Conservation (phyloP, 2,113 vertebrate genomes). For the Pogona vitticeps region DNA sequence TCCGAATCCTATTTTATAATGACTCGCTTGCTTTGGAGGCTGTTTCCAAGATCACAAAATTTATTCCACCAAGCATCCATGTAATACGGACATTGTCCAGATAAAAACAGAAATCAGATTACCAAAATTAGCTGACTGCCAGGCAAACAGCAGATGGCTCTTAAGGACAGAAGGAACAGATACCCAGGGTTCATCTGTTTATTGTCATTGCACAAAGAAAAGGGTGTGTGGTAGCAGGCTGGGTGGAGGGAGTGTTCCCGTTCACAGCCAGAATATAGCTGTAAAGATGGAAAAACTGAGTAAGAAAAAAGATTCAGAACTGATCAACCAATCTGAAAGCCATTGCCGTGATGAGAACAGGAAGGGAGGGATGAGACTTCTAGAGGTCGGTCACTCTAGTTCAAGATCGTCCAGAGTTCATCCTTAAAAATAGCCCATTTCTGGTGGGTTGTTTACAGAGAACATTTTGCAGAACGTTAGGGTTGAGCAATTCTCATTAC, state of each 20-base stretch:
- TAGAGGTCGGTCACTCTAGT: neutral
- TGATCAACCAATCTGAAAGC: neutral
- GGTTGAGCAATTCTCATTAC: conserved; percentile 1
- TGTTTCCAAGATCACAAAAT: neutral
- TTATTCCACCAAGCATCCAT: neutral
- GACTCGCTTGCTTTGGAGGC: neutral
- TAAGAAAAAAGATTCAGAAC: neutral
- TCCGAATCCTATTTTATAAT: neutral
- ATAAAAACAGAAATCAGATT: neutral
- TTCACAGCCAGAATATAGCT: neutral
- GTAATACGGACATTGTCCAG: neutral
- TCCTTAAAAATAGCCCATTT: conserved; percentile 32
- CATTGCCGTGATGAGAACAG: neutral
- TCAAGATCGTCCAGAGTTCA: conserved; percentile 30
- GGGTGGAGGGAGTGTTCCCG: neutral
- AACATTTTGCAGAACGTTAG: neutral
- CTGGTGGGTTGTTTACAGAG: neutral
- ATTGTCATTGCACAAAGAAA: neutral
- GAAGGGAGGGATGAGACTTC: neutral
- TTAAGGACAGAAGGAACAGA: neutral
- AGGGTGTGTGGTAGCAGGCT: neutral
- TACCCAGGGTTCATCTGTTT: conserved; percentile 10
- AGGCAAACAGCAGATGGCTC: neutral
- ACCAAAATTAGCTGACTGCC: neutral
- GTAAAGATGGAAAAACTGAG: neutral